Evolutionary conservation across 2,888 invertebrate species (phyloP), one percentile per base, ranked within the genome.

Genomic region (Eupithecia exiguata): DNA sequence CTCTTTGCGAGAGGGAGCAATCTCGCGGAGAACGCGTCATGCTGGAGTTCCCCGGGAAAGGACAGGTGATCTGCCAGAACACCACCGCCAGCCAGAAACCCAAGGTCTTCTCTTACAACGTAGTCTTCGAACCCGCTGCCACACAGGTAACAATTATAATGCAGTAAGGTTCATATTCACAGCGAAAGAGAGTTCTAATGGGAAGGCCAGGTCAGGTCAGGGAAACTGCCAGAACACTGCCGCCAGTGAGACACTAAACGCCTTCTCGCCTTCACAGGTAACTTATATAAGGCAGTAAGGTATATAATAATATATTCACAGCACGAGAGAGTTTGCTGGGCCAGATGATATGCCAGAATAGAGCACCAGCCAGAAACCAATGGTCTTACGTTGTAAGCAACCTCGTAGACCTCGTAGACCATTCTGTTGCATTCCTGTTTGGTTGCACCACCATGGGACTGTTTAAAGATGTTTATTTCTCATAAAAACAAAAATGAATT

Each of bases 31-130:
- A 98, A 84, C 95, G 95, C 5, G 94, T 95, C 79, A 96, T 97
- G 68, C 94, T 97, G 62, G 97, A 97, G 85, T 98, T 98, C 91
- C 98, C 98, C 0, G 98, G 98, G 66, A 97, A 97, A 86, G 98
- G 98, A 0, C 98, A 98, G 95, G 96, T 98, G 83, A 95, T 96
- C 92, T 95, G 96, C 95, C 90, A 95, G 92, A 90, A 85, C 75
- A 84, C 87, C 30, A 95, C 81, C 82, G 95, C 84, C 70, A 96
- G 95, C 1, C 96, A 96, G 86, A 97, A 97, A 88, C 95, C 97
- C 0, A 97, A 98, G 86, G 95, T 97, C n/a, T 99, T 98, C 91
- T 98, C 98, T 0, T 99, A 98, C 90, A 99, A 99, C 87, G 98
- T 98, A 25, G 98, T 98, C 65, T 99, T 99, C 88, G 98, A 99